Percentiles rank a stretch among this genome's conserved stretches.
Conservation (phyloP, 2,797 vertebrate species). For the Pangasius krempfi region DNA sequence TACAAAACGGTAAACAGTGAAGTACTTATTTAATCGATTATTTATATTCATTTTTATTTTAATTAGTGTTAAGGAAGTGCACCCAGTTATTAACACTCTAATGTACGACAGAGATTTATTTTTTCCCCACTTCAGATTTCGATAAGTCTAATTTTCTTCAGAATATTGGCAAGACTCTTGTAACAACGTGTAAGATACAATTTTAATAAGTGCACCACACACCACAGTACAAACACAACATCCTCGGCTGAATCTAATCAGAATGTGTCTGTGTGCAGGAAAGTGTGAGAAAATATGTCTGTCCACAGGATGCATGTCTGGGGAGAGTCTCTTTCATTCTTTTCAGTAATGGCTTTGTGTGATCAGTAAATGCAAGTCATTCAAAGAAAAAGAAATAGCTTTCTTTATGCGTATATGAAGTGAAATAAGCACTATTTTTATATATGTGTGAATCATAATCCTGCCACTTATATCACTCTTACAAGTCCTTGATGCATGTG, state of each 20-base stretch:
- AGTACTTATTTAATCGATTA: too few species aligned
- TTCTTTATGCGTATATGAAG: background rate
- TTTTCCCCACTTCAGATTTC: background rate
- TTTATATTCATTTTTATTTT: too few species aligned
- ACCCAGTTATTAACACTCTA: background rate
- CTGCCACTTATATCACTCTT: background rate
- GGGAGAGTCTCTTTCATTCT: background rate
- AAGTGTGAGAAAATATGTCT: conserved; percentile 8
- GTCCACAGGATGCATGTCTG: background rate
- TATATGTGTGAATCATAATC: background rate
- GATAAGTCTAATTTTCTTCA: background rate
- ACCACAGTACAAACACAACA: background rate
- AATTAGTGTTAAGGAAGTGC: background rate
- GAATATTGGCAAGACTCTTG: conserved; percentile 2
- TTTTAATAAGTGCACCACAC: background rate
- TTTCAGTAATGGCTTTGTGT: background rate
- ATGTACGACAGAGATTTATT: background rate
- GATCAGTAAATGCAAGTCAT: background rate
- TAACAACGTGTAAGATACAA: background rate
- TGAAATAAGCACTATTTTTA: background rate
- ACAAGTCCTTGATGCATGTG: background rate
- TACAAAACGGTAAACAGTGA: too few species aligned
- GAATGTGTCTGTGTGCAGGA: background rate
- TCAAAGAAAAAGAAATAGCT: too few species aligned
- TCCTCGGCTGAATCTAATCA: background rate